These are phyloP conservation scores for Lathronympha strigana DNA, from an alignment of 2,888 invertebrate species.

Conservation along the genomic window DNA sequence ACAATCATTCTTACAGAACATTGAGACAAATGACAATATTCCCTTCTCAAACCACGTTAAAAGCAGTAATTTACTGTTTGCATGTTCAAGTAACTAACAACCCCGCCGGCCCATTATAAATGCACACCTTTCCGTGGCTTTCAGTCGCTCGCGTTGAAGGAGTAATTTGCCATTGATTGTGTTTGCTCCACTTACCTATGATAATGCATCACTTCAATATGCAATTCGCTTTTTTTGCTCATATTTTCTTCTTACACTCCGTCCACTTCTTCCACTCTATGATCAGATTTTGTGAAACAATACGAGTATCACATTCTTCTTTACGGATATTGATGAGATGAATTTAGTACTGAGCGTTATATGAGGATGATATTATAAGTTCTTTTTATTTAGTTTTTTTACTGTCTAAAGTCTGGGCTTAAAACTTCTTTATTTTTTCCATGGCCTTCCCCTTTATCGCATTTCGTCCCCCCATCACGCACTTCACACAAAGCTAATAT, in stretches of 20 bases:
- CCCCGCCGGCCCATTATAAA: constrained; percentile 21
- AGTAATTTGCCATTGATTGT: constrained; percentile 27
- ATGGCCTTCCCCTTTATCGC: too few species aligned
- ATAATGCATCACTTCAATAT: constrained; percentile 26
- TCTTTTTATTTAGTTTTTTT: too few species aligned
- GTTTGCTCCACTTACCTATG: constrained; percentile 21
- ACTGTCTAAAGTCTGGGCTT: too few species aligned
- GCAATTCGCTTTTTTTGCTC: not conserved
- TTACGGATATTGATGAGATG: too few species aligned
- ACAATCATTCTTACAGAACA: too few species aligned
- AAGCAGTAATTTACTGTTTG: constrained; percentile 14
- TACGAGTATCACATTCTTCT: too few species aligned
- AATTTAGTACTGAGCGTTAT: too few species aligned
- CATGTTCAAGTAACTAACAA: constrained; percentile 16
- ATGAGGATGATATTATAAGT: too few species aligned
- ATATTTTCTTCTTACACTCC: not conserved
- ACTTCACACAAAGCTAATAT: too few species aligned
- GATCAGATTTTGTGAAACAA: too few species aligned
- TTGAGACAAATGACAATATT: not conserved
- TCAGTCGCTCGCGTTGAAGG: constrained; percentile 19
- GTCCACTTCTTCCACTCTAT: not conserved
- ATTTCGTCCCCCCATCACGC: too few species aligned
- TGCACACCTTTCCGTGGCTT: constrained; percentile 27
- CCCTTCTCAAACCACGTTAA: not conserved
- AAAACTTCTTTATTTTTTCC: too few species aligned